Evolutionary conservation across 2,113 vertebrate species (phyloP).

Genomic region (Varanus komodoensis): DNA sequence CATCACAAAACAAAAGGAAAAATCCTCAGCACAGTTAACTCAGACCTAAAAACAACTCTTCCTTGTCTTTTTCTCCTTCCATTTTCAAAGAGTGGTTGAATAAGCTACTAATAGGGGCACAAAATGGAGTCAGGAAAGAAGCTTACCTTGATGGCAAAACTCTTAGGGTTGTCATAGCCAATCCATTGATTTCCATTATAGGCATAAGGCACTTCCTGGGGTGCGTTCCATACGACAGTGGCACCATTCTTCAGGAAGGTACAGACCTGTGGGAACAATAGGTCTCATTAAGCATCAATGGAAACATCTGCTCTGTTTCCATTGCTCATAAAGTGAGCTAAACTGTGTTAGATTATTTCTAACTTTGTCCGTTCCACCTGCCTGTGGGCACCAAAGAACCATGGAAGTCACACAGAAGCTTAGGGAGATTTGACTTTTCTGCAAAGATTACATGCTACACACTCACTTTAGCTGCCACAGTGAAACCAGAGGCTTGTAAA

Average conservation of each 20-base stretch:
- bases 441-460: background rate
- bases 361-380: background rate
- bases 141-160: constrained; percentile 76
- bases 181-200: constrained; percentile 76
- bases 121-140: background rate
- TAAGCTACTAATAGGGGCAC: background rate
- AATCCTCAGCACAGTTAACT: background rate
- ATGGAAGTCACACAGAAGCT: too few relatives aligned
- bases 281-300: background rate
- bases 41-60: background rate
- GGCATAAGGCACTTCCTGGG: constrained; percentile 75
- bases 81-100: background rate
- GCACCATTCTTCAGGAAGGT: constrained; percentile 76
- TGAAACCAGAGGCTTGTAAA: background rate
- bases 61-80: background rate
- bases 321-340: background rate
- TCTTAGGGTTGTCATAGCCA: constrained; percentile 80
- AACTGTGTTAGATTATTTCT: background rate
- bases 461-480: background rate
- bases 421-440: background rate
- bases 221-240: constrained; percentile 71
- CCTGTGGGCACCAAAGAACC: background rate
- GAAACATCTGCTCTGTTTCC: background rate
- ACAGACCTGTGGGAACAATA: constrained; percentile 69
- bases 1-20: too few relatives aligned